These are phyloP conservation scores for Dryobotodes eremita DNA, from an alignment of 2,888 invertebrate genomes.

Conservation along the genomic window DNA sequence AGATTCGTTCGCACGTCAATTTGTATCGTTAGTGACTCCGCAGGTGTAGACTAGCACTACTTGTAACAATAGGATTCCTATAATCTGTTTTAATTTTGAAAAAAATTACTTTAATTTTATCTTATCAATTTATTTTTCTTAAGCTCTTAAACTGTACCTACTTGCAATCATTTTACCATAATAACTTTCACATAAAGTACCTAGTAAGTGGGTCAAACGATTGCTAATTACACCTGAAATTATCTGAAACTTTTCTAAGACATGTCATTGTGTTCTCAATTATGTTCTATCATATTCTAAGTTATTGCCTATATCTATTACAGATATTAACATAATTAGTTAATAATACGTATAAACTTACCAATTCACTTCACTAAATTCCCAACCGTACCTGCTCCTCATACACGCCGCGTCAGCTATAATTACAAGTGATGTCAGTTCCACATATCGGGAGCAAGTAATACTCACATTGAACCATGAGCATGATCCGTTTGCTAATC, in stretches of 20 bases:
- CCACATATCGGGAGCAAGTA: constrained; percentile 38
- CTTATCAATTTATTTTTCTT: neutral
- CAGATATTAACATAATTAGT: constrained; percentile 14
- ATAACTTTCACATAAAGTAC: neutral
- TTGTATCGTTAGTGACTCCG: constrained; percentile 33
- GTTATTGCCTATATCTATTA: neutral
- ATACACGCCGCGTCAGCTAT: constrained; percentile 28
- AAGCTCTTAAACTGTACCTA: neutral
- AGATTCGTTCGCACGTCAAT: constrained; percentile 48
- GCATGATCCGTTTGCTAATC: constrained; percentile 95
- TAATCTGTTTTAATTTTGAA: constrained; percentile 9
- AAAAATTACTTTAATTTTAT: neutral
- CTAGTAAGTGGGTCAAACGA: neutral
- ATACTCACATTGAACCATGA: constrained; percentile 96
- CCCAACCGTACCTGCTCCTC: constrained; percentile 29
- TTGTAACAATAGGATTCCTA: neutral
- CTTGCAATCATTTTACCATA: neutral
- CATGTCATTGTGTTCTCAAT: neutral
- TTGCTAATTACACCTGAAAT: constrained; percentile 4
- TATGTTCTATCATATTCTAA: neutral
- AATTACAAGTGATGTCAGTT: constrained; percentile 47
- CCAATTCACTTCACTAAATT: constrained; percentile 40
- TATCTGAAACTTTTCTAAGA: constrained; percentile 2
- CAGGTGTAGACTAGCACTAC: constrained; percentile 23
- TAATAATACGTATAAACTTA: constrained; percentile 35